These are phyloP conservation scores for Hydrozoanthus gracilis DNA, from an alignment of 92 coral and sea anemone species.

Conservation along the genomic window DNA sequence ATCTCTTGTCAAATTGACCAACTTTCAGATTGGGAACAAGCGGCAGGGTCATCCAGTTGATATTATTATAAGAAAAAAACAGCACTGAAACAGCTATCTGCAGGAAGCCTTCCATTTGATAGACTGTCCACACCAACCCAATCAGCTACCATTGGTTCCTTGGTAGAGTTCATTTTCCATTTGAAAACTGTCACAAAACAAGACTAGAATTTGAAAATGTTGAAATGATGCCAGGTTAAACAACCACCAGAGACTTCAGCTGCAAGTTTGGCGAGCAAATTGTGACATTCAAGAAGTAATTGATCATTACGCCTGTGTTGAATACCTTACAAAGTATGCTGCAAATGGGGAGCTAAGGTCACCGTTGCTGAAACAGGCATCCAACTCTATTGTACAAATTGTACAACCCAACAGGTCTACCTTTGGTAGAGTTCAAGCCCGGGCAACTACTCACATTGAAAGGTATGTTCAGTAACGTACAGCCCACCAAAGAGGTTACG, in stretches of 20 bases:
- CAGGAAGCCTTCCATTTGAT: no score
- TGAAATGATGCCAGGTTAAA: conserved; percentile 60
- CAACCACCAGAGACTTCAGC: no score
- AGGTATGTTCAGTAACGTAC: conserved; percentile 36
- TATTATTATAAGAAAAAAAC: conserved; percentile 39
- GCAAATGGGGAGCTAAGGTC: conserved; percentile 66
- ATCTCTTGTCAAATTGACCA: conserved; percentile 54
- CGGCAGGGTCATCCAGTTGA: conserved; percentile 34
- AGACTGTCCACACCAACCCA: no score
- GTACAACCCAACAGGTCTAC: conserved; percentile 36
- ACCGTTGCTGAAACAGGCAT: no score
- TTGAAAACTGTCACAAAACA: conserved; percentile 23
- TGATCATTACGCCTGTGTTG: no score
- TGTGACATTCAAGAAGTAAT: no score
- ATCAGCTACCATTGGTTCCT: no score
- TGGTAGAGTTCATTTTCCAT: conserved; percentile 56
- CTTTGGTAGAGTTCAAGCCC: conserved; percentile 23
- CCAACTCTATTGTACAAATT: no score
- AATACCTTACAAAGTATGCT: no score
- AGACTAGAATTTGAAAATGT: conserved; percentile 56
- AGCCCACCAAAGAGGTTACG: conserved; percentile 30
- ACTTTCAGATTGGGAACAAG: conserved; percentile 49
- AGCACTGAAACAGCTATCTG: not conserved
- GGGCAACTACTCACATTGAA: conserved; percentile 21
- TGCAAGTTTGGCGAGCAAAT: no score